Evolutionary conservation across 2,888 invertebrate species (phyloP).

Genomic region (Drosophila fungiperda): DNA sequence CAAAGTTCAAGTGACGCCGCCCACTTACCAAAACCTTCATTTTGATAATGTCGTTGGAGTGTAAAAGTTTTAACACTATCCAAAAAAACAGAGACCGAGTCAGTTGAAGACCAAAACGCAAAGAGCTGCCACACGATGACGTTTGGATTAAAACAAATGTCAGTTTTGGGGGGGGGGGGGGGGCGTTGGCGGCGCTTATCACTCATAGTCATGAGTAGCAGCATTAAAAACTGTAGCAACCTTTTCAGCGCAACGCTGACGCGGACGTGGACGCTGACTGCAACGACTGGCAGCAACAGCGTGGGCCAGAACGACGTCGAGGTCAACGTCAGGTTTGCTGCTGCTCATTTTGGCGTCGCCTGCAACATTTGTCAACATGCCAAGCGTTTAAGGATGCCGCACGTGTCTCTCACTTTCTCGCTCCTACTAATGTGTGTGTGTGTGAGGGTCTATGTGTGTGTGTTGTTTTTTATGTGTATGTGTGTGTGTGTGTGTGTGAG

Average conservation of each 20-base stretch:
- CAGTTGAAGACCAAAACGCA: constrained; percentile 27
- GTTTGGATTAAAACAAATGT: constrained; percentile 77
- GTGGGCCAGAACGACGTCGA: constrained; percentile 32
- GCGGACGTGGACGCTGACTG: constrained; percentile 1
- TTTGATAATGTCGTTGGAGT: constrained; percentile 71
- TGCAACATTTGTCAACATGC: constrained; percentile 81
- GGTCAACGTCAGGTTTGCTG: constrained; percentile 65
- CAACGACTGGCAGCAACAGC: background rate
- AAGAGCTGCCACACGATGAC: constrained; percentile 67
- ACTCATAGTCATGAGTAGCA: constrained; percentile 62
- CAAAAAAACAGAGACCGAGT: constrained; percentile 8
- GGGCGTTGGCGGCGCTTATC: constrained; percentile 50
- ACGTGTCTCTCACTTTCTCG: constrained; percentile 37
- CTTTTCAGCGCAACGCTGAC: constrained; percentile 65
- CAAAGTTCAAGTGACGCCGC: constrained; percentile 3
- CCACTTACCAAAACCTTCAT: constrained; percentile 23
- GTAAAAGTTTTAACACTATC: constrained; percentile 59
- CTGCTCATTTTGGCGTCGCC: constrained; percentile 74
- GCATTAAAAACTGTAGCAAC: constrained; percentile 72
- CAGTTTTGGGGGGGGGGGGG: constrained; percentile 49
- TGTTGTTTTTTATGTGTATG: constrained; percentile 32
- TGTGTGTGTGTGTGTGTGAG: constrained; percentile 35
- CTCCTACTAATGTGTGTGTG: constrained; percentile 25
- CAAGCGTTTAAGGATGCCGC: constrained; percentile 70
- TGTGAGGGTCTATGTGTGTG: constrained; percentile 23